Conservation (phyloP, 2,113 vertebrate species). For the Campylomormyrus tamandua region DNA sequence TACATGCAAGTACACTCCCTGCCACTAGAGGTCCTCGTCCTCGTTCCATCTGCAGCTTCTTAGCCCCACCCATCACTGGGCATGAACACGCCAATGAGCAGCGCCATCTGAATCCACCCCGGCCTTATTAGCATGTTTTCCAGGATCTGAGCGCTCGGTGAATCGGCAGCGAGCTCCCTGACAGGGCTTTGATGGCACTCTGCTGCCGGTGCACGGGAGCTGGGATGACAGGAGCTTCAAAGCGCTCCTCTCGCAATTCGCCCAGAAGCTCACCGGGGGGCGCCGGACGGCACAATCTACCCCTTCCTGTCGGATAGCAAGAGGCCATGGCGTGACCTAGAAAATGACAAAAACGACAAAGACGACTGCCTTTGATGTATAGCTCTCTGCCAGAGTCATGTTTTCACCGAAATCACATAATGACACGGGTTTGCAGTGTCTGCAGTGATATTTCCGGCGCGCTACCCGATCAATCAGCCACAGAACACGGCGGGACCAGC, state of each 20-base stretch:
- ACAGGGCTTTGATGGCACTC: background rate
- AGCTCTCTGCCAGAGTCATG: background rate
- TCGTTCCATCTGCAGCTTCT: background rate
- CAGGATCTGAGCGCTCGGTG: background rate
- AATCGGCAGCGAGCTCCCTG: background rate
- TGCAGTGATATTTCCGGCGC: background rate
- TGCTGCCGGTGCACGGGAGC: background rate
- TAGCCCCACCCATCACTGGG: background rate
- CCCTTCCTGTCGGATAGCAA: background rate
- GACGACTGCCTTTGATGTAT: background rate
- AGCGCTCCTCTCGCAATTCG: background rate
- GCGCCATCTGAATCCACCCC: background rate
- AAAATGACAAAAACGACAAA: background rate
- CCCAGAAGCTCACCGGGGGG: background rate
- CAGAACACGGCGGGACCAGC: background rate
- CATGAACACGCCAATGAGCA: background rate
- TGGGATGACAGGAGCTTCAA: background rate
- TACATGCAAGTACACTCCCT: background rate
- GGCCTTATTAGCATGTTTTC: background rate
- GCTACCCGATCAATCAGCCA: background rate
- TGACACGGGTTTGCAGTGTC: background rate
- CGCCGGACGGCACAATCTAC: background rate
- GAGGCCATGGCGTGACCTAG: background rate
- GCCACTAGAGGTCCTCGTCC: background rate
- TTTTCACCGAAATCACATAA: background rate